phyloP scores from a whole-genome alignment of 1,140 invertebrate species.

The Pogonus chalceus region DNA sequence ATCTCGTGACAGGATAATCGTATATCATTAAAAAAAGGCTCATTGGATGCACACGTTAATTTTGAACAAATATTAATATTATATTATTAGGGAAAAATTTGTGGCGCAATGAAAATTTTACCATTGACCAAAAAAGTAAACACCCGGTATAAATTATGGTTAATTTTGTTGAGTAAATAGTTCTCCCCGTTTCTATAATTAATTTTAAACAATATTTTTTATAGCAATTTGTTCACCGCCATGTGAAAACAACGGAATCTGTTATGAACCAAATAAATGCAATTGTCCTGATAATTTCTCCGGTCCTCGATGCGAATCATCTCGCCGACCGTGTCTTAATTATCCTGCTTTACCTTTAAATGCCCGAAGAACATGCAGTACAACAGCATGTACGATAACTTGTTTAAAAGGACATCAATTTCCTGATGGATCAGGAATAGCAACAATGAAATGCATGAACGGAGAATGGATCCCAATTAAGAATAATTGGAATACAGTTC shows the following conservation, averaged over 20 bases:
- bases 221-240: conserved; percentile 59
- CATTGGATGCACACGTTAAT: no score
- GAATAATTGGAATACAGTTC: conserved; percentile 46
- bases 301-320: conserved; percentile 65
- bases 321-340: conserved; percentile 56
- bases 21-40: no score
- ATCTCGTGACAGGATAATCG: no score
- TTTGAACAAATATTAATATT: no score
- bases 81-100: no score
- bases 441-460: conserved; percentile 50
- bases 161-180: no score
- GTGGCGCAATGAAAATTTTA: no score
- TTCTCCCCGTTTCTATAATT: no score
- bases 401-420: conserved; percentile 54
- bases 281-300: conserved; percentile 59
- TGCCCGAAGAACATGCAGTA: conserved; percentile 48
- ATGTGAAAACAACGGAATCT: conserved; percentile 72
- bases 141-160: no score
- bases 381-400: conserved; percentile 53
- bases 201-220: no score
- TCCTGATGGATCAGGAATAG: conserved; percentile 49
- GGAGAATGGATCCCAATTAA: conserved; percentile 52
- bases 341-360: conserved; percentile 54
- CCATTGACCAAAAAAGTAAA: no score
- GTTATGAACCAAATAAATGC: conserved; percentile 57